Percentiles rank a stretch among this genome's conserved stretches.
Evolutionary conservation across 2,113 vertebrate genomes (phyloP).

Genomic region (Cichladusa arquata): DNA sequence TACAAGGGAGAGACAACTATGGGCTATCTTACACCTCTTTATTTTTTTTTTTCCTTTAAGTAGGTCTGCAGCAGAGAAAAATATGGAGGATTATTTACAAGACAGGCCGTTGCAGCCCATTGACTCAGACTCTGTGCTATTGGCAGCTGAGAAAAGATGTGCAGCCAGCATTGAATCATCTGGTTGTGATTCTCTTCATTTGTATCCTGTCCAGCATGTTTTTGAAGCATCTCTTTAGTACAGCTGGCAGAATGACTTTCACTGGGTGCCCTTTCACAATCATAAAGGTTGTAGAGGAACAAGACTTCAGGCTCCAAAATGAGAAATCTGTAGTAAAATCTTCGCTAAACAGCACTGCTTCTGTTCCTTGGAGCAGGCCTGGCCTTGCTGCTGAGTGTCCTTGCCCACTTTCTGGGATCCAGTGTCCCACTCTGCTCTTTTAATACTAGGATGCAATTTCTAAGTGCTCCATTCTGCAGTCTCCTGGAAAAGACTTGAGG

Average conservation of each 20-base stretch:
- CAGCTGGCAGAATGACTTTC: not conserved
- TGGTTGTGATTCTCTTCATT: slow-evolving; percentile 20
- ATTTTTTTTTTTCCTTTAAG: not conserved
- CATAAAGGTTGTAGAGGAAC: not conserved
- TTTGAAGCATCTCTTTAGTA: slow-evolving; percentile 4
- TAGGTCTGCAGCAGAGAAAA: not conserved
- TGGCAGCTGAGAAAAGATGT: slow-evolving; percentile 34
- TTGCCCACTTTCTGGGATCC: not conserved
- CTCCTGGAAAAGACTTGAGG: not conserved
- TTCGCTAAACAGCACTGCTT: not conserved
- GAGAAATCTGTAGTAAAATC: not conserved
- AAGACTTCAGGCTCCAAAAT: not conserved
- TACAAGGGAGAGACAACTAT: not conserved
- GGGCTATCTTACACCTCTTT: not conserved
- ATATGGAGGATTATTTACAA: slow-evolving; percentile 21
- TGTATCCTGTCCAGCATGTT: not conserved
- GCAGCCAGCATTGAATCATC: slow-evolving; percentile 45
- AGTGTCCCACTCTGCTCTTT: not conserved
- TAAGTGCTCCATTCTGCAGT: not conserved
- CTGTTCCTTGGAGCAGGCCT: not conserved
- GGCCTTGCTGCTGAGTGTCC: not conserved
- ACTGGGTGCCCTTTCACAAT: not conserved
- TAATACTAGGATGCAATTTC: rapidly evolving
- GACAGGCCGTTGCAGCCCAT: not conserved
- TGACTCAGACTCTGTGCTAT: slow-evolving; percentile 19